Conservation (phyloP, 2,113 vertebrate genomes). For the Colinus virginianus region DNA sequence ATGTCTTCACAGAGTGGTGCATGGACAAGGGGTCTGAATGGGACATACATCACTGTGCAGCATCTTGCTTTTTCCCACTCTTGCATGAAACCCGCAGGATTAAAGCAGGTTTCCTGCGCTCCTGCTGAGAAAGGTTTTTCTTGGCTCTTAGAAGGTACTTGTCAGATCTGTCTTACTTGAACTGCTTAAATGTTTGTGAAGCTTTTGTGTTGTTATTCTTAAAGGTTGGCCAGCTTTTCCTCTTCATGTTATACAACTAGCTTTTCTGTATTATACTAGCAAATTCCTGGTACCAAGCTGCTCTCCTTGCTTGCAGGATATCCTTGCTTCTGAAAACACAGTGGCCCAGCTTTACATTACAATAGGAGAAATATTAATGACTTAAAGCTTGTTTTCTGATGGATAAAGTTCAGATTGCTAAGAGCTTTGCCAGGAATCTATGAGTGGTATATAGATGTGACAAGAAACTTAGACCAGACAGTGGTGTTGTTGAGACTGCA, state of each 20-base stretch:
- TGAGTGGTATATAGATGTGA: not conserved
- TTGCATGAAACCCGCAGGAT: not conserved
- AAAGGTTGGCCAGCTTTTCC: not conserved
- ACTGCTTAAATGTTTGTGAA: not conserved
- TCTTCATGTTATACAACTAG: not conserved
- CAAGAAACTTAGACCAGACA: not conserved
- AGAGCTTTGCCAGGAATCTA: not conserved
- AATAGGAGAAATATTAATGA: not conserved
- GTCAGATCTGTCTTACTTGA: not conserved
- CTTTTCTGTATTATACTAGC: not conserved
- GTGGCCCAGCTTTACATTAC: not conserved
- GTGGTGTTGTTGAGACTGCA: not conserved
- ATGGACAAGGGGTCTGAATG: not conserved
- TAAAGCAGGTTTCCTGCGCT: not conserved
- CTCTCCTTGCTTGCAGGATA: not conserved
- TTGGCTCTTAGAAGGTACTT: not conserved
- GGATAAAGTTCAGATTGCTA: not conserved
- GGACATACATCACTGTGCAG: not conserved
- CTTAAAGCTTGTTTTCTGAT: not conserved
- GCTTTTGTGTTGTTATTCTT: not conserved
- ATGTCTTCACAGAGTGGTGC: fast-evolving
- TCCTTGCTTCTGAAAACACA: not conserved
- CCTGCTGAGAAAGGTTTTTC: not conserved
- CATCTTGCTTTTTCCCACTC: not conserved
- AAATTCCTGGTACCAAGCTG: not conserved